Conservation (phyloP, 2,797 vertebrate genomes). For the Cygnus olor region DNA sequence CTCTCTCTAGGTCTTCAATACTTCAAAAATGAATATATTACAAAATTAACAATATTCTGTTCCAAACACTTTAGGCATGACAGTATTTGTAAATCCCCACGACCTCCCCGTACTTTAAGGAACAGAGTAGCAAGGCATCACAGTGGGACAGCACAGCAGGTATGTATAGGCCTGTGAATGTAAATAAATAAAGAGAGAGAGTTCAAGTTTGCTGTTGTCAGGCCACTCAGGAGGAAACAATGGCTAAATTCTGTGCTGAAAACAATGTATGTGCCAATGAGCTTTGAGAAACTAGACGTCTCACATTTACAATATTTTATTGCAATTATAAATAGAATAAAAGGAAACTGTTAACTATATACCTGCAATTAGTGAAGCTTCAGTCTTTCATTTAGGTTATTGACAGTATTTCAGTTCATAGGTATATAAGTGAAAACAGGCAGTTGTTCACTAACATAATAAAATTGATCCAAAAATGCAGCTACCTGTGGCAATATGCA, state of each 20-base stretch:
- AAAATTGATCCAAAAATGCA: background rate
- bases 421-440: background rate
- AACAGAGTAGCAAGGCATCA: background rate
- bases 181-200: background rate
- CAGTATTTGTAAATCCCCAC: background rate
- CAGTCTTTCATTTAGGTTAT: background rate
- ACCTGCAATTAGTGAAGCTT: background rate
- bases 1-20: background rate
- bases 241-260: background rate
- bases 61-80: background rate
- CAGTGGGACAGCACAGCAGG: accelerated
- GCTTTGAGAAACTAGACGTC: background rate
- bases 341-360: background rate
- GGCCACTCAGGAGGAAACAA: background rate
- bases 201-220: background rate
- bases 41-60: background rate
- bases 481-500: background rate
- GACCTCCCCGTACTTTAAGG: background rate
- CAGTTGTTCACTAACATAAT: background rate
- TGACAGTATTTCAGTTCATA: background rate
- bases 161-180: background rate
- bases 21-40: background rate
- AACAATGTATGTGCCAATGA: background rate
- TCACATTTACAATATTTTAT: background rate
- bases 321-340: background rate